phyloP scores from a whole-genome alignment of 2,888 invertebrate species.

The Trissonchulus sp. region DNA sequence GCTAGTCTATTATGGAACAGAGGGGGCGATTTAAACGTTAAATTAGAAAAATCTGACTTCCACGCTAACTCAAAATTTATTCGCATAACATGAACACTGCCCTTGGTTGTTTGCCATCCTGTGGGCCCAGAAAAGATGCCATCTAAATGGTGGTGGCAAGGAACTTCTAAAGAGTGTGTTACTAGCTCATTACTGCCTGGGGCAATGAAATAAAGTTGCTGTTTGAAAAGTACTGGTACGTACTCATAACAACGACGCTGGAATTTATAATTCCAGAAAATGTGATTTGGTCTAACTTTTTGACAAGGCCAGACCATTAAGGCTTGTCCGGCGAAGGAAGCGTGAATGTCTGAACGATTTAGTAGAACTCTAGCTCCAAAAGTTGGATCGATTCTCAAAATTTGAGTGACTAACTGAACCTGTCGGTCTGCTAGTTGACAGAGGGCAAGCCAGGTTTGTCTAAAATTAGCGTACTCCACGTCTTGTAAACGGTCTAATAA shows the following conservation, averaged over 20 bases:
- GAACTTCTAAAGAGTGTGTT: not conserved
- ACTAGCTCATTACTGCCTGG: conserved; percentile 21
- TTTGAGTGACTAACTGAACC: conserved; percentile 4
- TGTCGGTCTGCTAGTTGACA: conserved; percentile 2
- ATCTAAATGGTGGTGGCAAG: not conserved
- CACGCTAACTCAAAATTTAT: not conserved
- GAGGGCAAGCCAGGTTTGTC: conserved; percentile 5
- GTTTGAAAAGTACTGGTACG: not conserved
- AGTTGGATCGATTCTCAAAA: conserved; percentile 20
- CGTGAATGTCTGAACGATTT: conserved; percentile 7
- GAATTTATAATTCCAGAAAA: conserved; percentile 26
- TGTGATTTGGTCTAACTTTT: not conserved
- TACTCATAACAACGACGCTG: conserved; percentile 22
- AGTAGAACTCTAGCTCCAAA: conserved; percentile 15
- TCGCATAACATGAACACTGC: not conserved
- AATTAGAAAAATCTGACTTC: too few relatives aligned
- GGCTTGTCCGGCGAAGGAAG: conserved; percentile 24
- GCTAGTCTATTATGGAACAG: too few relatives aligned
- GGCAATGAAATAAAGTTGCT: not conserved
- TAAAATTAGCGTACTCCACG: not conserved
- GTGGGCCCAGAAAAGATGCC: not conserved
- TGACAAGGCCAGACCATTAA: conserved; percentile 24
- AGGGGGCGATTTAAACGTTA: too few relatives aligned
- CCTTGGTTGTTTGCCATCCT: not conserved
- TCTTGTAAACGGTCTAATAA: not conserved